Conservation (phyloP, 2,113 vertebrate species). For the Rhinogobius similis region DNA sequence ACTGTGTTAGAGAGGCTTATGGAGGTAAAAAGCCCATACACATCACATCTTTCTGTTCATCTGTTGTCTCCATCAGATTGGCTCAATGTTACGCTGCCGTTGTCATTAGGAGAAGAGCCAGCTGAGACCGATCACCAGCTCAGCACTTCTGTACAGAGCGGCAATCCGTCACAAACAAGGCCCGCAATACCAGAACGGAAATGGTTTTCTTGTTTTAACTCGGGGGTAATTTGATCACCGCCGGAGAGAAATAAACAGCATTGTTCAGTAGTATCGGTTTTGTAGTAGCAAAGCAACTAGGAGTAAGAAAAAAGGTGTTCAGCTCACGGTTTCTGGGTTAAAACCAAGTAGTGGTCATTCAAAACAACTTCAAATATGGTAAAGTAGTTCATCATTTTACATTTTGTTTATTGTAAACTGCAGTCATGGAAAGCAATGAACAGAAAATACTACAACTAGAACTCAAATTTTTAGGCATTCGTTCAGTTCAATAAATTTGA, state of each 20-base stretch:
- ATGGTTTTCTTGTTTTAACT: constrained; percentile 22
- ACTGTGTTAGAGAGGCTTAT: background rate
- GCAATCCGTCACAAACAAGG: constrained; percentile 26
- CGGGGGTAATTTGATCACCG: constrained; percentile 47
- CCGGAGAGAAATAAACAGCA: background rate
- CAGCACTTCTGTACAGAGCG: constrained; percentile 43
- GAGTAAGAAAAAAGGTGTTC: background rate
- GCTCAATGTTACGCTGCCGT: constrained; percentile 21
- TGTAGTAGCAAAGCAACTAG: background rate
- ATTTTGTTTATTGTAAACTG: no score
- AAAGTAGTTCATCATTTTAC: no score
- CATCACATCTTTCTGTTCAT: constrained; percentile 3
- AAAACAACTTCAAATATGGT: no score
- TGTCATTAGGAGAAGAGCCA: constrained; percentile 41
- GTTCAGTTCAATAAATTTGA: no score
- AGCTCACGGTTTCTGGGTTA: background rate
- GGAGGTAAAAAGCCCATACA: constrained; percentile 12
- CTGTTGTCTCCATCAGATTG: constrained; percentile 26
- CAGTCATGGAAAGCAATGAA: no score
- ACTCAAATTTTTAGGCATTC: no score
- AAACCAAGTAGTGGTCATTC: background rate
- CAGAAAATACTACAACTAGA: no score
- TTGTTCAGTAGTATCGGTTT: background rate
- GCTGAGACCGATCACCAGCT: constrained; percentile 39
- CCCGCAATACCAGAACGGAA: constrained; percentile 14